Conservation (phyloP, 2,888 invertebrate species). For the Polymixis flavicincta region DNA sequence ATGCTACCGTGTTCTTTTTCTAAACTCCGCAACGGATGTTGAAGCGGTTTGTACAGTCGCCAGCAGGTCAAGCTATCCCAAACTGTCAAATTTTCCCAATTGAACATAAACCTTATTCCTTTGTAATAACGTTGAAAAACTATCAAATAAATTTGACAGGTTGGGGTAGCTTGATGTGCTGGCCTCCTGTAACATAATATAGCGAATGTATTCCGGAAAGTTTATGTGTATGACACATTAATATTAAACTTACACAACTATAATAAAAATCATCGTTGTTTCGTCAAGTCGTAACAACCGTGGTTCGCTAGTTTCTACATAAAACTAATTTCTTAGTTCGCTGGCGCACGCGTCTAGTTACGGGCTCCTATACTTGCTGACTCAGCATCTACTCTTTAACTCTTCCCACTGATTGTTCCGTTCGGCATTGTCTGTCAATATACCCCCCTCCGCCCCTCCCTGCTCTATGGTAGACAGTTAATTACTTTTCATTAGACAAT, state of each 20-base stretch:
- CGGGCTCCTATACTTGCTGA: constrained; percentile 84
- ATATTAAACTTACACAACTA: not conserved
- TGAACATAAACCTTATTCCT: too few relatives aligned
- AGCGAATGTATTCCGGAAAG: not conserved
- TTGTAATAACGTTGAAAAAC: too few relatives aligned
- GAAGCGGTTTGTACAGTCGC: too few relatives aligned
- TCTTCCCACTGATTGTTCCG: constrained; percentile 88
- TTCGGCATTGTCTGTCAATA: constrained; percentile 88
- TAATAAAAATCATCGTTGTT: too few relatives aligned
- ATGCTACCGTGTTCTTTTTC: too few relatives aligned
- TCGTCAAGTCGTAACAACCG: not conserved
- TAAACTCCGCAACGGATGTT: not conserved
- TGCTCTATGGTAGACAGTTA: constrained; percentile 76
- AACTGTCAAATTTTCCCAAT: too few relatives aligned
- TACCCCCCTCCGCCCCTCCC: constrained; percentile 66
- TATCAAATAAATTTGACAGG: too few relatives aligned
- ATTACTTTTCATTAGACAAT: constrained; percentile 90
- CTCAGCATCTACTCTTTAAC: constrained; percentile 88
- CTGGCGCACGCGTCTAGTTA: constrained; percentile 79
- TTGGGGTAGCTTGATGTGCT: too few relatives aligned
- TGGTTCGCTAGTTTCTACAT: constrained; percentile 1
- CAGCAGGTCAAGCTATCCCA: too few relatives aligned
- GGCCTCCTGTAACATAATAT: not conserved
- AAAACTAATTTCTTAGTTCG: constrained; percentile 59
- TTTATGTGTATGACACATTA: not conserved